Evolutionary conservation across 2,113 vertebrate species (phyloP), one percentile per base, ranked within the genome.

Genomic region (Tachysurus vachellii): DNA sequence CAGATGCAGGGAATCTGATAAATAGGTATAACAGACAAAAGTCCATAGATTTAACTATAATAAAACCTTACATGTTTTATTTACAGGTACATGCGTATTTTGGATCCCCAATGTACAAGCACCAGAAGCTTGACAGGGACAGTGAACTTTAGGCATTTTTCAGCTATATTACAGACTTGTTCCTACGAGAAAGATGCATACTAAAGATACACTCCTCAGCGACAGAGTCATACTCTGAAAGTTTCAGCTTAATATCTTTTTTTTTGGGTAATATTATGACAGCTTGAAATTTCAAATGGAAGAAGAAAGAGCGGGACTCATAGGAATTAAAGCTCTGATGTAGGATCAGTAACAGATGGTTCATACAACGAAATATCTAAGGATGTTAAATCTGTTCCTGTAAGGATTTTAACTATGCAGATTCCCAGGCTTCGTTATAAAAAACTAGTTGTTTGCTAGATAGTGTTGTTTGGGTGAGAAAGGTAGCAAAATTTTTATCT

Each of bases 281-380:
- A 50, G 50, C 28, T 62, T 76, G 59, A n/a, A 64, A 14, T 66
- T 62, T 76, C 47, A n/a, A 64, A 14, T 66, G 28, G 7, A 59
- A 75, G 44, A 44, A 4, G 28, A 10, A 56, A 14, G 50, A 68
- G 4, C 26, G 56, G 61, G 85, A 44, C 59, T 26, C 61, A 26
- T 80, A 56, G 42, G 59, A 53, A 66, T 61, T 2, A 47, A 66
- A 2, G n/a, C 36, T 61, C 71, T 85, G 42, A 62, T 53, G 31
- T 84, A n/a, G 53, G 53, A 84, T 73, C 83, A 28, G 21, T 26
- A 80, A 23, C 31, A 61, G 10, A 26, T 44, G 19, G 54, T 42
- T 42, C 31, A 59, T 31, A 81, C 79, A 44, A 61, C 36, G 31
- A 80, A 81, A 61, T 44, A 81, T 61, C 79, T 61, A 81, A 81